phyloP scores from a whole-genome alignment of 2,113 vertebrate species.

The Burhinus bistriatus region DNA sequence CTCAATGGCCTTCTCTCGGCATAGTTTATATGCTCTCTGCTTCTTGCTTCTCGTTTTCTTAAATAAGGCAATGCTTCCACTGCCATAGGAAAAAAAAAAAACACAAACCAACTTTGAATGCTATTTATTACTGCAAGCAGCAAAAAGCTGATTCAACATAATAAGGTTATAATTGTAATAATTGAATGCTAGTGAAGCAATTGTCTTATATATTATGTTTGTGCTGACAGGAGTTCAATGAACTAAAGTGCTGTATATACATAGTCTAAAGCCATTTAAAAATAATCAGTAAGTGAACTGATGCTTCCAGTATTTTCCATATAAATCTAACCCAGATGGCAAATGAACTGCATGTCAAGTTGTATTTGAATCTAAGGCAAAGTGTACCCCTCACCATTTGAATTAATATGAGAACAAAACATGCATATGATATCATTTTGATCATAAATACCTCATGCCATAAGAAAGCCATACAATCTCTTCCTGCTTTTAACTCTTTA shows the following conservation, averaged over 20 bases:
- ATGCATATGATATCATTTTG: background rate
- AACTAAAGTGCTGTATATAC: slow-evolving; percentile 3
- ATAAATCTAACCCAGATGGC: background rate
- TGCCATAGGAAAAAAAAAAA: background rate
- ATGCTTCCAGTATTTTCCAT: background rate
- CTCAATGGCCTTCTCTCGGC: slow-evolving; percentile 18
- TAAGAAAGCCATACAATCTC: background rate
- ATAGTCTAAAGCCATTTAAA: background rate
- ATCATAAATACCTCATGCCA: background rate
- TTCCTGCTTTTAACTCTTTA: background rate
- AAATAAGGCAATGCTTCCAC: background rate
- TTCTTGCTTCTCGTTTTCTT: background rate
- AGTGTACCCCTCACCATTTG: background rate
- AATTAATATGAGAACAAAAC: background rate
- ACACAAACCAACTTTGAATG: background rate
- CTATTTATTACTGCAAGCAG: slow-evolving; percentile 3
- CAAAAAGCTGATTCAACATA: slow-evolving; percentile 20
- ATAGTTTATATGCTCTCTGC: background rate
- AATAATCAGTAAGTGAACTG: background rate
- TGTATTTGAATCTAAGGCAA: background rate
- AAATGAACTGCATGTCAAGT: background rate
- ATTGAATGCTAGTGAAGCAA: slow-evolving; percentile 17
- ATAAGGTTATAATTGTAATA: slow-evolving; percentile 44
- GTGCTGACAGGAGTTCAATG: slow-evolving; percentile 37
- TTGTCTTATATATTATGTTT: slow-evolving; percentile 2